Base-by-base conservation (phyloP, 2,888 invertebrate genomes). In the Rotaria macrura region DNA sequence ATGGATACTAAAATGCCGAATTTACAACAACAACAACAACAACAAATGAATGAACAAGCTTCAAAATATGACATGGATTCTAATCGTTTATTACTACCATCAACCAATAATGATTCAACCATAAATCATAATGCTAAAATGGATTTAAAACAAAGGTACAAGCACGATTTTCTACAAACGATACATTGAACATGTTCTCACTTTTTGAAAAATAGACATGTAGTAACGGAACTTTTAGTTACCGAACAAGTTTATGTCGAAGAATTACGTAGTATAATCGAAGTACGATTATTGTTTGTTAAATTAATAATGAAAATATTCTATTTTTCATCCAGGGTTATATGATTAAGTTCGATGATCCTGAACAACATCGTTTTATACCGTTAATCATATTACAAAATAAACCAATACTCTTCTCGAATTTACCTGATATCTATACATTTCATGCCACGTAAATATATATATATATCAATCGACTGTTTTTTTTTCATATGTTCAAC, bases 181-280 rank as follows among this genome's bases (percentile, higher is more conserved):
- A 29, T 34, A 65, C n/a, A 43, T 25, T 23, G 20, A 43, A 57
- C 55, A 84, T 55, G 20, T 65, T 47, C 47, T 74, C 10, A 17
- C 6, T 43, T 83, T 83, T 55, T 14, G 47, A 29, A 43, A 54
- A n/a, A 52, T 79, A 85, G 85, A 84, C 96, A 96, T 91, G 95
- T 97, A 87, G 92, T 97, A 87, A 93, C 94, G 29, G 97, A 97
- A 92, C 93, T 97, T 87, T 92, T 97, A 88, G 95, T 95, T 90
- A 97, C 97, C 5, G 98, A 98, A 91, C 92, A 95, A 87, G 93
- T 94, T 87, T 98, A 98, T 91, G 97, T 97, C n/a, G 93, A 94
- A 85, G 97, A 98, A 92, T 93, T 98, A 88, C 94, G 94, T 88
- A 95, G 95, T 87, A 95, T 97, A 90, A 93, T 97, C 87, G 94